Evolutionary conservation across 2,113 vertebrate species (phyloP).

Genomic region (Aegotheles bennettii): DNA sequence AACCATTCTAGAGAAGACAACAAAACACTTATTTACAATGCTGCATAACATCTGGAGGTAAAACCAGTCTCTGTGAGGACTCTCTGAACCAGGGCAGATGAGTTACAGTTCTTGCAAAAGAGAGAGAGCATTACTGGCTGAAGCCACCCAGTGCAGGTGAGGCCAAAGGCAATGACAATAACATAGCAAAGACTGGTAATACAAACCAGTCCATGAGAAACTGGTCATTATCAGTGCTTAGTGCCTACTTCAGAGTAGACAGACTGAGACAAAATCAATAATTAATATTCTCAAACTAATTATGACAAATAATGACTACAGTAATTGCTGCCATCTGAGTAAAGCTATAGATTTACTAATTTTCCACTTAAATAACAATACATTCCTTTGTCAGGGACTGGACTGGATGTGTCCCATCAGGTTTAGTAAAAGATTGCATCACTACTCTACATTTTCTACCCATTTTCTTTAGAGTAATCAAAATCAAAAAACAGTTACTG

Average conservation of each 20-base stretch:
- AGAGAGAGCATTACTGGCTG: neutral
- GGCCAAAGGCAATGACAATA: neutral
- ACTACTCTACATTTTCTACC: neutral
- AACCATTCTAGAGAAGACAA: neutral
- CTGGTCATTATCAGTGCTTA: neutral
- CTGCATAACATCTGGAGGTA: neutral
- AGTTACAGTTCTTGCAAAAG: constrained; percentile 16
- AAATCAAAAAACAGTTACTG: neutral
- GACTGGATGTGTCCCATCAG: neutral
- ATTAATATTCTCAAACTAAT: constrained; percentile 51
- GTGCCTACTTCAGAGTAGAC: constrained; percentile 22
- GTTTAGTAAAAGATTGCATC: neutral
- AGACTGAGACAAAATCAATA: constrained; percentile 32
- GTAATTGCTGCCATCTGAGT: constrained; percentile 28
- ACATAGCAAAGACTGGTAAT: neutral
- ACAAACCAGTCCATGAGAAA: constrained; percentile 23
- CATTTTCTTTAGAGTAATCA: neutral
- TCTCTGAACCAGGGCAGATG: neutral
- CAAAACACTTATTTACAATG: neutral
- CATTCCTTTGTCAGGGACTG: neutral
- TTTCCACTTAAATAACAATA: neutral
- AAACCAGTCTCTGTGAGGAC: constrained; percentile 34
- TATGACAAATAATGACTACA: constrained; percentile 28
- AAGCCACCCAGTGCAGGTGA: neutral
- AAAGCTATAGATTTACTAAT: constrained; percentile 3